Evolutionary conservation across 2,113 vertebrate genomes (phyloP).

Genomic region (Ibidorhyncha struthersii): DNA sequence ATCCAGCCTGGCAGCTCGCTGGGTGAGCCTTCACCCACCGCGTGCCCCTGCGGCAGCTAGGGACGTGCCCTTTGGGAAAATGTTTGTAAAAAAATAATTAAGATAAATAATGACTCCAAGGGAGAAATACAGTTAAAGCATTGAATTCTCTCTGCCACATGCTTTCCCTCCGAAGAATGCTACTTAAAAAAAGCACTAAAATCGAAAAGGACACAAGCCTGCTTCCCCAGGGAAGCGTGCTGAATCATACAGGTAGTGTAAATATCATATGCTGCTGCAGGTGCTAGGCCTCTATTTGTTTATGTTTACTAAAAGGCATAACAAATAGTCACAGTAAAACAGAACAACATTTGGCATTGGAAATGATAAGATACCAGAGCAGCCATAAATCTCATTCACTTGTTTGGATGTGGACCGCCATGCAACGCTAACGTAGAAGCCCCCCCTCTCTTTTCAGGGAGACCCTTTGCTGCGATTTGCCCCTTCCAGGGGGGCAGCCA

Average conservation of each 20-base stretch:
- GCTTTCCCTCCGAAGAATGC: background rate
- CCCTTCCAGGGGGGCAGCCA: background rate
- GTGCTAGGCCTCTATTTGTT: slow-evolving; percentile 74
- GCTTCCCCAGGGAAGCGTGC: slow-evolving; percentile 67
- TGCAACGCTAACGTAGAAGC: background rate
- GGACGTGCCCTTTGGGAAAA: background rate
- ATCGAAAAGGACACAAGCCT: slow-evolving; percentile 64
- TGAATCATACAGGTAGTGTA: slow-evolving; percentile 74
- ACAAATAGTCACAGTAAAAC: slow-evolving; percentile 73
- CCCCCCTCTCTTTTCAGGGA: background rate
- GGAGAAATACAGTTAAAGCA: background rate
- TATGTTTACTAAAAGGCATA: slow-evolving; percentile 73
- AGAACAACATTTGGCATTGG: slow-evolving; percentile 60
- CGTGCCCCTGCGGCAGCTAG: background rate
- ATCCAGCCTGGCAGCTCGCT: background rate
- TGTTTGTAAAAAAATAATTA: background rate
- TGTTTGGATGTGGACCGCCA: background rate
- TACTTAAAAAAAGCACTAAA: slow-evolving; percentile 58
- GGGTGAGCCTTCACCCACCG: background rate
- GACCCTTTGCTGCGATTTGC: background rate
- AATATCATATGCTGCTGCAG: slow-evolving; percentile 74
- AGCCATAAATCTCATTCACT: background rate
- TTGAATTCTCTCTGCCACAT: background rate
- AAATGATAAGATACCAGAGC: slow-evolving; percentile 4
- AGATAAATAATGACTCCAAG: background rate